A percentile compares a stretch with the other conserved stretches of the same genome.
These are phyloP conservation scores for Eristalinus aeneus DNA, from an alignment of 2,888 invertebrate species.

Conservation along the genomic window DNA sequence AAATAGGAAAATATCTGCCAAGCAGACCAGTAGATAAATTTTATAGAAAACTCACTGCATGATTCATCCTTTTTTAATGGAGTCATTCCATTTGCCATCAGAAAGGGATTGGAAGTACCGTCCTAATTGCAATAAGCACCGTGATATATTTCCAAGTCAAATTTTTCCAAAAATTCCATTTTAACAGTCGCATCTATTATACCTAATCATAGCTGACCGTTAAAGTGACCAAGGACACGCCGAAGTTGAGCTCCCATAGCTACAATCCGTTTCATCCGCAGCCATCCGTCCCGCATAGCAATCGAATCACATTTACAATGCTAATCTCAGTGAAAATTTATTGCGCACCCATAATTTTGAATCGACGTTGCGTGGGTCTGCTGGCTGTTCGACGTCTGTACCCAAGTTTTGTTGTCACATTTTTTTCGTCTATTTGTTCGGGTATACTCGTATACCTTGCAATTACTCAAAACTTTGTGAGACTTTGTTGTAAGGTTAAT, in stretches of 20 bases:
- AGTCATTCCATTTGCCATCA: too few species aligned
- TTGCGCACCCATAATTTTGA: slow-evolving; percentile 28
- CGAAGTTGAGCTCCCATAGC: not conserved
- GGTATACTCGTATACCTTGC: slow-evolving; percentile 22
- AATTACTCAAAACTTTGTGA: slow-evolving; percentile 39
- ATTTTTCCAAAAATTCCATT: slow-evolving; percentile 8
- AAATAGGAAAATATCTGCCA: not conserved
- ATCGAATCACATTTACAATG: slow-evolving; percentile 50
- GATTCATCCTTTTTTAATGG: not conserved
- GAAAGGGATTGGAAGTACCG: not conserved
- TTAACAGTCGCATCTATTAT: slow-evolving; percentile 41
- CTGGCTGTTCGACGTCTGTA: not conserved
- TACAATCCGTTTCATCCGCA: slow-evolving; percentile 11
- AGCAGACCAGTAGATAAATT: slow-evolving; percentile 19
- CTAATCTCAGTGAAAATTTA: slow-evolving; percentile 45
- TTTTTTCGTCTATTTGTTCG: not conserved
- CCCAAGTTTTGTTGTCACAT: not conserved
- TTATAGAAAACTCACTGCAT: slow-evolving; percentile 5
- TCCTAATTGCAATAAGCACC: slow-evolving; percentile 24
- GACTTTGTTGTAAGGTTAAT: slow-evolving; percentile 14
- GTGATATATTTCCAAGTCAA: slow-evolving; percentile 30
- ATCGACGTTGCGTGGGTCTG: not conserved
- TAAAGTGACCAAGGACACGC: not conserved
- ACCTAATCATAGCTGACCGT: slow-evolving; percentile 34
- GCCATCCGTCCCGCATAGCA: not conserved